Evolutionary conservation across 1,140 invertebrate genomes (phyloP).

Genomic region (Macrobrachium rosenbergii): DNA sequence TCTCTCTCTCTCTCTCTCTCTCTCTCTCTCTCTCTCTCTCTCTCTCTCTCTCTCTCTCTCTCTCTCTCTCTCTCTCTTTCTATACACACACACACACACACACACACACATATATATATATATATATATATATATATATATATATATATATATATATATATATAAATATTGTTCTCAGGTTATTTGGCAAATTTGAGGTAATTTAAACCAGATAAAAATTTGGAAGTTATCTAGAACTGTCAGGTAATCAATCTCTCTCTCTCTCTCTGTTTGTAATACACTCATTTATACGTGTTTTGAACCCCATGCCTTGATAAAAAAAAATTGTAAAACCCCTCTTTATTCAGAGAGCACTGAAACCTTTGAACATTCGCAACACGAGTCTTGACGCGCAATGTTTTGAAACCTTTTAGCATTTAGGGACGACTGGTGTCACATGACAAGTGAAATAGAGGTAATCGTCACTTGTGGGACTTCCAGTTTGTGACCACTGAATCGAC

Average conservation of each 20-base stretch:
- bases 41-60: slow-evolving; percentile 16
- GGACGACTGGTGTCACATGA: too few species aligned
- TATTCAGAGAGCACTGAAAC: too few species aligned
- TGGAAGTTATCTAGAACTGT: too few species aligned
- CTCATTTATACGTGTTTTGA: too few species aligned
- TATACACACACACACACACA: background rate
- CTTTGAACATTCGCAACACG: too few species aligned
- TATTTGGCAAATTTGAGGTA: background rate
- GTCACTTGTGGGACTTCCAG: too few species aligned
- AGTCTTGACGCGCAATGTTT: too few species aligned
- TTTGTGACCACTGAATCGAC: too few species aligned
- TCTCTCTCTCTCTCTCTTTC: background rate
- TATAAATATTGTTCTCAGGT: background rate
- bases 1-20: background rate
- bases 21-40: slow-evolving; percentile 19
- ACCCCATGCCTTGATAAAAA: too few species aligned
- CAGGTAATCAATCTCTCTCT: slow-evolving; percentile 4
- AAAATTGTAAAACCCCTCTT: too few species aligned
- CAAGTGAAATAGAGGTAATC: too few species aligned
- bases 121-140: slow-evolving; percentile 32
- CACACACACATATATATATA: slow-evolving; percentile 23
- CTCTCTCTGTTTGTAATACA: background rate
- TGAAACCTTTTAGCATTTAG: too few species aligned
- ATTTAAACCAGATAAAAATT: background rate
- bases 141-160: slow-evolving; percentile 14